These are phyloP conservation scores for Scaptomyza reducta DNA, from an alignment of 2,888 invertebrate species.

Conservation along the genomic window DNA sequence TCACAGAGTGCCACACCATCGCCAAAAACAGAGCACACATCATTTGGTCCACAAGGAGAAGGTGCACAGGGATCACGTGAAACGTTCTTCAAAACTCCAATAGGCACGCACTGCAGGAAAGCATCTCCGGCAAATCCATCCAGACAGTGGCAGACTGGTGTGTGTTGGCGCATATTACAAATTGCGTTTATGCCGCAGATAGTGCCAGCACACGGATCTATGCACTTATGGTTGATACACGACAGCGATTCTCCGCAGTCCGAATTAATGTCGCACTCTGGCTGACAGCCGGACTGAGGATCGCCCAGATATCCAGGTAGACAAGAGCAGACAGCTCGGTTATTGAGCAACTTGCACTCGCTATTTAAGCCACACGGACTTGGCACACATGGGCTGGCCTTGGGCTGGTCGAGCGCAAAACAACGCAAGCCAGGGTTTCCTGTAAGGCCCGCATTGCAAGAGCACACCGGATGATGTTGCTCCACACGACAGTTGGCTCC, in stretches of 20 bases:
- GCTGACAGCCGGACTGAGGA: slow-evolving; percentile 90
- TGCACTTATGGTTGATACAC: slow-evolving; percentile 90
- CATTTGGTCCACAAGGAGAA: slow-evolving; percentile 90
- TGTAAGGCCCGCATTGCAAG: slow-evolving; percentile 88
- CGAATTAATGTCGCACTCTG: slow-evolving; percentile 92
- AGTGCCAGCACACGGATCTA: slow-evolving; percentile 89
- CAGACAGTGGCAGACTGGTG: slow-evolving; percentile 92
- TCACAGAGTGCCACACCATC: slow-evolving; percentile 92
- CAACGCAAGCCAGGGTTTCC: slow-evolving; percentile 92
- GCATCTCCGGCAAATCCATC: slow-evolving; percentile 92
- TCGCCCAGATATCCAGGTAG: slow-evolving; percentile 91
- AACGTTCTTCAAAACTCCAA: slow-evolving; percentile 86
- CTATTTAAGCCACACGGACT: slow-evolving; percentile 92
- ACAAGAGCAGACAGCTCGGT: slow-evolving; percentile 91
- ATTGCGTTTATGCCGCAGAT: slow-evolving; percentile 92
- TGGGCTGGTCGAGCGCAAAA: slow-evolving; percentile 85
- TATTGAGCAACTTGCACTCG: slow-evolving; percentile 89
- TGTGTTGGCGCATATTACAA: slow-evolving; percentile 92
- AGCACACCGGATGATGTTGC: slow-evolving; percentile 92
- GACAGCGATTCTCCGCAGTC: slow-evolving; percentile 91
- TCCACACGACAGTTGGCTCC: slow-evolving; percentile 90
- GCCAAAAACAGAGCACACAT: slow-evolving; percentile 89
- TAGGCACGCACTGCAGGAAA: slow-evolving; percentile 88
- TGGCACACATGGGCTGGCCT: slow-evolving; percentile 89
- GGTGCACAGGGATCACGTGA: slow-evolving; percentile 90